These are phyloP conservation scores for Corvus cornix DNA, from an alignment of 2,113 vertebrate genomes.

Conservation along the genomic window DNA sequence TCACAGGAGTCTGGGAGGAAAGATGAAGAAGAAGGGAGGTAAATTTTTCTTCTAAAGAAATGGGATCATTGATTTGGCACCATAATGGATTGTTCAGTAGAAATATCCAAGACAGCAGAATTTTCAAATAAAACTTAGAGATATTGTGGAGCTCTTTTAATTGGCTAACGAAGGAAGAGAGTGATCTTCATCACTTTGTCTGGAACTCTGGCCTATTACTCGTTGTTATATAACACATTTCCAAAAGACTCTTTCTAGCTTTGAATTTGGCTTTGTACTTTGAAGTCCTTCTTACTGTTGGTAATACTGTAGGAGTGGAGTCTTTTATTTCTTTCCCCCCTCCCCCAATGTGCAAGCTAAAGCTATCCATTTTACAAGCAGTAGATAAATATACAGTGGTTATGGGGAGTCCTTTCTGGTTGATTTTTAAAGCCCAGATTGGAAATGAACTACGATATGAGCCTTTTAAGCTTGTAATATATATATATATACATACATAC, in stretches of 20 bases:
- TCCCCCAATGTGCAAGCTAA: not conserved
- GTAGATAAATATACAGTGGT: not conserved
- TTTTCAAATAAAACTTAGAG: not conserved
- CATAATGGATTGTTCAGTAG: not conserved
- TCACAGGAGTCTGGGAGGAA: not conserved
- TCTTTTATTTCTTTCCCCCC: not conserved
- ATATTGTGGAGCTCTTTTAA: not conserved
- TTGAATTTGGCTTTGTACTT: slow-evolving; percentile 17
- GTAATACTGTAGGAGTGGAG: not conserved
- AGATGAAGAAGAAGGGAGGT: not conserved
- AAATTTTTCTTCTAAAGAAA: not conserved
- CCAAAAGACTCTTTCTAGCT: not conserved
- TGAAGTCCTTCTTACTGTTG: not conserved
- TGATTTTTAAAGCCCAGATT: slow-evolving; percentile 59
- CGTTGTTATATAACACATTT: not conserved
- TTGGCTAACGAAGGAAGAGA: not conserved
- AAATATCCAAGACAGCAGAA: not conserved
- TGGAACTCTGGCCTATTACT: not conserved
- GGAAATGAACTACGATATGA: slow-evolving; percentile 71
- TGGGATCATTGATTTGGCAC: not conserved
- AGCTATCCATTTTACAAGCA: not conserved
- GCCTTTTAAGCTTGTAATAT: slow-evolving; percentile 72
- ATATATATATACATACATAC: not conserved
- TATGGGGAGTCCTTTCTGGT: slow-evolving; percentile 48
- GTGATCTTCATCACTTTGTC: not conserved